These are phyloP conservation scores for Ennomos erosarius DNA, from an alignment of 2,888 invertebrate genomes.

Conservation along the genomic window DNA sequence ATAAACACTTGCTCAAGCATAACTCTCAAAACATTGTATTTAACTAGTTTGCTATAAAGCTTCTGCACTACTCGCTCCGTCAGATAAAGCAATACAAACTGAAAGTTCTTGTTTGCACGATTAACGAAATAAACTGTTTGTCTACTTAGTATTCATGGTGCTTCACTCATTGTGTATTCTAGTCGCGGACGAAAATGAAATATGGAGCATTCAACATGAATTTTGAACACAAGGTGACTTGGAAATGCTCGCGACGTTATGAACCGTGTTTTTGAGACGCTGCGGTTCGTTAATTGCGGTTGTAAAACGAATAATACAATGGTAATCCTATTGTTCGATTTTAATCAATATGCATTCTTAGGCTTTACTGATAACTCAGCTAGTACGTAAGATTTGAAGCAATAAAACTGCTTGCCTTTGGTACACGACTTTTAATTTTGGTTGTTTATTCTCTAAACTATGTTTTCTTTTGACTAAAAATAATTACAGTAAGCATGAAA, in stretches of 20 bases:
- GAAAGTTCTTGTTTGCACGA: constrained; percentile 81
- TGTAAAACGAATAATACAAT: background rate
- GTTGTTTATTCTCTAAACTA: too few relatives aligned
- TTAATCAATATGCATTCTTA: too few relatives aligned
- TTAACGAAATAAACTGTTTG: constrained; percentile 82
- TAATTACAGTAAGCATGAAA: too few relatives aligned
- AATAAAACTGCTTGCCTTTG: too few relatives aligned
- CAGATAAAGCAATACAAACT: constrained; percentile 67
- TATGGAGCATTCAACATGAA: constrained; percentile 80
- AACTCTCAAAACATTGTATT: constrained; percentile 21
- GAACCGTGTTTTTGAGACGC: constrained; percentile 30
- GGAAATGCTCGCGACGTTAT: constrained; percentile 59
- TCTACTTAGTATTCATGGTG: constrained; percentile 81
- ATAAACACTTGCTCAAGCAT: background rate
- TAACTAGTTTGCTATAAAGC: constrained; percentile 22
- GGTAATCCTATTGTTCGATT: too few relatives aligned
- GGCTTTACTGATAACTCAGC: too few relatives aligned
- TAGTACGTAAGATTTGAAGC: too few relatives aligned
- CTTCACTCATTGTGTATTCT: constrained; percentile 79
- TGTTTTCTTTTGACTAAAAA: too few relatives aligned
- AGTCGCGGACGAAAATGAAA: constrained; percentile 78
- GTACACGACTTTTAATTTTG: too few relatives aligned
- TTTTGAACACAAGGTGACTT: constrained; percentile 75
- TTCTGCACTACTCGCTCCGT: constrained; percentile 44
- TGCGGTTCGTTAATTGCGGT: constrained; percentile 33